A percentile compares a stretch with the other conserved stretches of the same genome.
Conservation (phyloP, 2,797 vertebrate genomes). For the Argyrosomus regius region DNA sequence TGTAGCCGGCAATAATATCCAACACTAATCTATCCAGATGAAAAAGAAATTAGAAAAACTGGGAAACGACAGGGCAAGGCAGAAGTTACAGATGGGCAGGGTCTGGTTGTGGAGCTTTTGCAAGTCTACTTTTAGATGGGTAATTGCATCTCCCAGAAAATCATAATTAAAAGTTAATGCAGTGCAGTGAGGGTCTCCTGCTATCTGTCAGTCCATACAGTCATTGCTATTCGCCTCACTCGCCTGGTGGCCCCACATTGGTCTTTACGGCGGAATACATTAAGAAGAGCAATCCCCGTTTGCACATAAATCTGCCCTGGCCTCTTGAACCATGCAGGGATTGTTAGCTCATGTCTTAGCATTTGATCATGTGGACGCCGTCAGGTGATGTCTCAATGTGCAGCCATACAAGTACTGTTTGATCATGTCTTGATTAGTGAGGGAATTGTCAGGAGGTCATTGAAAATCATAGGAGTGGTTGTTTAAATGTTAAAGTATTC, state of each 20-base stretch:
- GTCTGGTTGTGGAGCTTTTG: constrained; percentile 48
- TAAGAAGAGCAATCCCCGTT: constrained; percentile 67
- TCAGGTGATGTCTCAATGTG: constrained; percentile 32
- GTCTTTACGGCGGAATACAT: constrained; percentile 76
- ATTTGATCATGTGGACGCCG: constrained; percentile 51
- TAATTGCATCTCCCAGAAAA: constrained; percentile 77
- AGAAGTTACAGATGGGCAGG: constrained; percentile 35
- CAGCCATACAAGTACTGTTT: constrained; percentile 43
- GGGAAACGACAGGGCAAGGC: constrained; percentile 1
- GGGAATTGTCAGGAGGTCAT: constrained; percentile 49
- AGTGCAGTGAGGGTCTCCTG: constrained; percentile 71
- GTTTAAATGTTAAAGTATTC: constrained; percentile 77
- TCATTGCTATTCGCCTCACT: constrained; percentile 81
- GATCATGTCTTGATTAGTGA: constrained; percentile 64
- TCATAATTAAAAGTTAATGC: constrained; percentile 84
- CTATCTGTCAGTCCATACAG: constrained; percentile 69
- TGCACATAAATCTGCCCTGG: constrained; percentile 73
- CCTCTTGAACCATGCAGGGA: constrained; percentile 59
- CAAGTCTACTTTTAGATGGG: constrained; percentile 63
- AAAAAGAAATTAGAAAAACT: background rate
- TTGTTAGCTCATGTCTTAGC: constrained; percentile 60
- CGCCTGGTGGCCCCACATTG: constrained; percentile 47
- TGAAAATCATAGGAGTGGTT: constrained; percentile 49
- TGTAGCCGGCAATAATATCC: constrained; percentile 6
- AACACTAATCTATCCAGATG: constrained; percentile 1